Base-by-base conservation (phyloP, 2,888 invertebrate species). In the Steinernema hermaphroditum region DNA sequence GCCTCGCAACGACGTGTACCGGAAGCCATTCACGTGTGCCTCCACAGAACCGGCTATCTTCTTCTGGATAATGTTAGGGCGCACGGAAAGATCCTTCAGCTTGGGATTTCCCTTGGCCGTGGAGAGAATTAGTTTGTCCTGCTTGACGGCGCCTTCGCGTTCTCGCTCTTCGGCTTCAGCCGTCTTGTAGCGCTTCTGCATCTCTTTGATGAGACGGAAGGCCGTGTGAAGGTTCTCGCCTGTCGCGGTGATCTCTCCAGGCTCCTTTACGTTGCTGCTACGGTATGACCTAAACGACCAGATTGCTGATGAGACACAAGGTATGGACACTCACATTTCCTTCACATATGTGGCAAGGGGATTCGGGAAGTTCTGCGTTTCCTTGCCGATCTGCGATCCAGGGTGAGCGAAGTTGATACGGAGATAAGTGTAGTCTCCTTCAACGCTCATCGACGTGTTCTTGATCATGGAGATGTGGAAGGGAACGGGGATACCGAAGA, bases 401-500 rank as follows among this genome's bases (percentile, higher is more conserved):
- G 98, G 98, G 88, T 96, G 96, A 89, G 95, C 96, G 88, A 98
- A 98, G 88, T 98, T 98, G 85, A 98, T 93, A 87, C 91, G 92
- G 81, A 98, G 91, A 88, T 98, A 99, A 0, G 97, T 97, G 89
- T 96, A 97, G 88, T 97, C 97, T 4, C 98, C 96, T 89, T 99
- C 98, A 16, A 97, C 94, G 0, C 96, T 95, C 88, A 96, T 94
- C 0, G 96, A 96, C 85, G 97, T 96, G 88, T 98, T 98, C 86
- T 98, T 98, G 72, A 99, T 94, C 6, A 95, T 97, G 2, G 96
- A 95, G 87, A 99, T 98, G 88, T 99, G 98, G 88, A 95, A 98
- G 72, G 98, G 97, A 75, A 95, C 94, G 0, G 96, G 93, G 62
- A 94, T 90, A 74, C 97, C 97, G 89, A 94, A 97, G 81, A 98